Percentiles rank a stretch among this genome's conserved stretches.
Conservation (phyloP, 2,888 invertebrate genomes). For the Spialia ferax region DNA sequence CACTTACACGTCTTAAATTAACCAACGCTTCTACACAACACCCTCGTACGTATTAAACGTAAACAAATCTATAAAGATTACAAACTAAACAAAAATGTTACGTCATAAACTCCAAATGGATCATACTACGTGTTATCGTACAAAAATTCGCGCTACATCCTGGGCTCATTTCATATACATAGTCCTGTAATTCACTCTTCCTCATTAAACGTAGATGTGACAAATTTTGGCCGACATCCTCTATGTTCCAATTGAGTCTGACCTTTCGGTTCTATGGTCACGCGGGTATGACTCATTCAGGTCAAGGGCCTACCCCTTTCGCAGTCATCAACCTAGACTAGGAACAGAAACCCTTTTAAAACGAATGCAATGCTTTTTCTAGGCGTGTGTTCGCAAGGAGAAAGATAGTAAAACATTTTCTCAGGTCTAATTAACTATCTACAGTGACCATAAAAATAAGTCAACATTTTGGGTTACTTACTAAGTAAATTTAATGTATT, state of each 20-base stretch:
- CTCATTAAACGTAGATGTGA: constrained; percentile 76
- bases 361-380: not conserved
- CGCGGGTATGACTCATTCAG: constrained; percentile 50
- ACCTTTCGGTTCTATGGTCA: constrained; percentile 54
- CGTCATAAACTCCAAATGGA: constrained; percentile 3
- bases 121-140: not conserved
- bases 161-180: constrained; percentile 56
- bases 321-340: not conserved
- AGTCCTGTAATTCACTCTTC: constrained; percentile 75
- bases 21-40: not conserved
- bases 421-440: no score
- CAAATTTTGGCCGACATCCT: constrained; percentile 76
- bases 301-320: constrained; percentile 47
- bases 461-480: constrained; percentile 3
- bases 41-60: not conserved
- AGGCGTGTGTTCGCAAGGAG: not conserved
- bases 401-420: not conserved
- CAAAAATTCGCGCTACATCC: constrained; percentile 27
- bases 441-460: not conserved
- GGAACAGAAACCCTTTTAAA: not conserved
- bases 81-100: constrained; percentile 1
- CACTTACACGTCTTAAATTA: not conserved
- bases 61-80: constrained; percentile 2
- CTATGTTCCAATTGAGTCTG: constrained; percentile 62
- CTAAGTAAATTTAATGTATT: not conserved